These are phyloP conservation scores for Pyrocoelia pectoralis DNA, from an alignment of 2,888 invertebrate species.

Conservation along the genomic window DNA sequence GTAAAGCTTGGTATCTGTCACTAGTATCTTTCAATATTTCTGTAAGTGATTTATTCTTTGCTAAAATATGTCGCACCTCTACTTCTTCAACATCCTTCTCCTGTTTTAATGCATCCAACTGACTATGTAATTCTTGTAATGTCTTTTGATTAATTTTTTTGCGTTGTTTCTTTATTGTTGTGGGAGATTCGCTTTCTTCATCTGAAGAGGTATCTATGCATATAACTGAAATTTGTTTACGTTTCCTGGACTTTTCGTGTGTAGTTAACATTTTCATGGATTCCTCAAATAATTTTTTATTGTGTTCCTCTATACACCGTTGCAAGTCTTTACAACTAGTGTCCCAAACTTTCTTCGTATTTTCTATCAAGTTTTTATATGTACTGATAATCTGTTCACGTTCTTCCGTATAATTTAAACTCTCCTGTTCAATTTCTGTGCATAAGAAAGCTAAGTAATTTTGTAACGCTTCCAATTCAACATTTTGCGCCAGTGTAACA, in stretches of 20 bases:
- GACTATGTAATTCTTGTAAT: neutral
- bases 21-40: constrained; percentile 6
- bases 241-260: neutral
- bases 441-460: neutral
- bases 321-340: constrained; percentile 1
- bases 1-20: constrained; percentile 2
- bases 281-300: neutral
- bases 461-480: neutral
- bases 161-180: neutral
- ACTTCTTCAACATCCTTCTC: neutral
- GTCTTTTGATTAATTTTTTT: neutral
- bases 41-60: neutral
- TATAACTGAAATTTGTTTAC: constrained; percentile 14
- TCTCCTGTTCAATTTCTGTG: constrained; percentile 8
- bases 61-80: neutral
- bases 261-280: neutral
- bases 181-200: neutral
- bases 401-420: constrained; percentile 6
- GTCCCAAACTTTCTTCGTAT: constrained; percentile 9
- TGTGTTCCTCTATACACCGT: neutral
- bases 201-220: constrained; percentile 21
- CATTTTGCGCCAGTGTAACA: neutral
- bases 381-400: constrained; percentile 3
- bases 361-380: constrained; percentile 14
- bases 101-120: neutral